These are phyloP conservation scores for Cheilosia soror DNA, from an alignment of 2,888 invertebrate species.

Conservation along the genomic window DNA sequence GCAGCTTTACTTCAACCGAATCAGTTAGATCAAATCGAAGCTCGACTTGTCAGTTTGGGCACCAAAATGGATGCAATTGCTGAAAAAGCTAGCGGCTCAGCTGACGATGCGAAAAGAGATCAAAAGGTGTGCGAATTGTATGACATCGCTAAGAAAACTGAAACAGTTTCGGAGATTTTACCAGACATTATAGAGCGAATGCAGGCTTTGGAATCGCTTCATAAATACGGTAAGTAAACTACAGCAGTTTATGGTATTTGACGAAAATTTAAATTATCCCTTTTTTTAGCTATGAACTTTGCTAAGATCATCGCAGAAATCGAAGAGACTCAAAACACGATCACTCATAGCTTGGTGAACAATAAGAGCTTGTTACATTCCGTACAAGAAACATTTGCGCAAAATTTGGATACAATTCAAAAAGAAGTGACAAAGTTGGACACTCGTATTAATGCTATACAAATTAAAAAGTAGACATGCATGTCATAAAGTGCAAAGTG, in stretches of 20 bases:
- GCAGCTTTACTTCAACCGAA: conserved; percentile 91
- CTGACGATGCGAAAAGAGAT: conserved; percentile 87
- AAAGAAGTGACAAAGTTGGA: conserved; percentile 91
- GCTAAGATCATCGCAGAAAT: conserved; percentile 92
- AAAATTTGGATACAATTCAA: conserved; percentile 91
- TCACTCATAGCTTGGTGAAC: conserved; percentile 89
- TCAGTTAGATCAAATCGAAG: conserved; percentile 94
- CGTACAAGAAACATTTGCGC: conserved; percentile 91
- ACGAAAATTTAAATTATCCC: neutral
- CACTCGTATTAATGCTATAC: conserved; percentile 87
- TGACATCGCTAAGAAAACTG: conserved; percentile 93
- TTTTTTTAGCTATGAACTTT: conserved; percentile 91
- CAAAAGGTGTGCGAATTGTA: conserved; percentile 90
- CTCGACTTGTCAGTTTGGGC: conserved; percentile 89
- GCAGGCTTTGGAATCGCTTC: conserved; percentile 93
- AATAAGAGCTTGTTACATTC: conserved; percentile 91
- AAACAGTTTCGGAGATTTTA: conserved; percentile 90
- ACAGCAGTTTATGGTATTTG: neutral
- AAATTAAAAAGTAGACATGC: conserved; percentile 44
- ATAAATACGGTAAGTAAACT: conserved; percentile 91
- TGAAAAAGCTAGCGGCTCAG: conserved; percentile 85
- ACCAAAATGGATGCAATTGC: conserved; percentile 90
- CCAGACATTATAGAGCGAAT: conserved; percentile 93
- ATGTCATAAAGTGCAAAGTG: neutral
- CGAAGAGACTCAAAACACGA: conserved; percentile 90